Evolutionary conservation across 2,113 vertebrate genomes (phyloP).

Genomic region (Carassius gibelio): DNA sequence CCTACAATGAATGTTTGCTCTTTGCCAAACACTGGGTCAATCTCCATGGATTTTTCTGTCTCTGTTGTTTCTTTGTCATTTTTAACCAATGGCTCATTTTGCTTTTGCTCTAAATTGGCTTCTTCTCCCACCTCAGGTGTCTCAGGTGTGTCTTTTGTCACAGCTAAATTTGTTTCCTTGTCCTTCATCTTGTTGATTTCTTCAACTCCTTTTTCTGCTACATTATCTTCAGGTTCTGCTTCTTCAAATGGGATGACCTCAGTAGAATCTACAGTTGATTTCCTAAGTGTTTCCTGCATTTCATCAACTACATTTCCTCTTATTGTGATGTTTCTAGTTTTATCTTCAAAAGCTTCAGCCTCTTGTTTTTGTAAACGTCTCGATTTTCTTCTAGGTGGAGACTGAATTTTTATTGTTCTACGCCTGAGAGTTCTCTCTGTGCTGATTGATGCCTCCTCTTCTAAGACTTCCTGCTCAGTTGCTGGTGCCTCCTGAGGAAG

Average conservation of each 20-base stretch:
- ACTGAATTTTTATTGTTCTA: background rate
- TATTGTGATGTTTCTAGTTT: background rate
- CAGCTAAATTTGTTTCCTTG: background rate
- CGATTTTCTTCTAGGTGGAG: conserved; percentile 14
- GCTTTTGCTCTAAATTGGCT: background rate
- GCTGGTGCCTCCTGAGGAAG: background rate
- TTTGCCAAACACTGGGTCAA: background rate
- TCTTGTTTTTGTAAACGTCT: background rate
- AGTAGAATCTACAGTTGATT: background rate
- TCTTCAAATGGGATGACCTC: background rate
- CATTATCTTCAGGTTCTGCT: background rate
- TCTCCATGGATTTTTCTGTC: background rate
- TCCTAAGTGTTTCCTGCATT: background rate
- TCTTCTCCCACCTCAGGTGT: background rate
- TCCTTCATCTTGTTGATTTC: background rate
- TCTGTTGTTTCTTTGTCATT: background rate
- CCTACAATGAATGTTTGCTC: background rate
- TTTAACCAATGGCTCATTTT: background rate
- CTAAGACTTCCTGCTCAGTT: background rate
- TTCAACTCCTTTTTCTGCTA: background rate
- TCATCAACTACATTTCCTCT: background rate
- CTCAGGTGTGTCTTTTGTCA: background rate
- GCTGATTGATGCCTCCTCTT: background rate
- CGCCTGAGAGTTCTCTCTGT: conserved; percentile 7
- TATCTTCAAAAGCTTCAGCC: background rate